Base-by-base conservation (phyloP, 2,113 vertebrate species). In the Ahaetulla prasina region DNA sequence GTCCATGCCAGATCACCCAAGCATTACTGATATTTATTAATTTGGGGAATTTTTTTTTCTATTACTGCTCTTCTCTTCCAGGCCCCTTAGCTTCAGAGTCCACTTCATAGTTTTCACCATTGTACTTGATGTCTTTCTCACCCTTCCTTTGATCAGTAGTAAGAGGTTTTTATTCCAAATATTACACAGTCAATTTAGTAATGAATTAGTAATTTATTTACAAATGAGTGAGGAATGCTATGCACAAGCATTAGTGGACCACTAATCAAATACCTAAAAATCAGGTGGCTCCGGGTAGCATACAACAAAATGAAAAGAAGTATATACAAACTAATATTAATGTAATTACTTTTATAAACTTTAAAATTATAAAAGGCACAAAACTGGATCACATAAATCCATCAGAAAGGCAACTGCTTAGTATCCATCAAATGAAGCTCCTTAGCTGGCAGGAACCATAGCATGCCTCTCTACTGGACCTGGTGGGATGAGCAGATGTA, bases 31-130 rank as follows among this genome's bases (percentile, higher is more conserved):
- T 91, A 89, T 91, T 95, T 93, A 94, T 93, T 94, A 55, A 1
- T 95, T 94, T 94, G 85, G 94, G 92, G 94, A 94, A 94, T 95
- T 94, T 93, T 90, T 90, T 94, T 96, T 96, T 95, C 88, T 92
- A 96, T 96, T 96, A 96, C 91, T 0, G 68, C 92, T 57, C 55
- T 94, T 35, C 89, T 89, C 16, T 89, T 90, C 89, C 88, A 87
- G 94, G 95, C 90, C 86, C 94, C 45, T 94, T 95, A 94, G 94
- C 94, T 89, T 49, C 35, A 68, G 35, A 88, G 55, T 35, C 35
- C 12, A 39, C n/a, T 88, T 86, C 87, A 27, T 90, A 94, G 92
- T 94, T 92, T 92, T 90, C 93, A 92, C 89, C 93, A 92, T 60
- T 91, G 94, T 30, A 0, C 55, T 93, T 92, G 96, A 0, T 93